phyloP scores from a whole-genome alignment of 2,888 invertebrate genomes.

The Belgica antarctica region DNA sequence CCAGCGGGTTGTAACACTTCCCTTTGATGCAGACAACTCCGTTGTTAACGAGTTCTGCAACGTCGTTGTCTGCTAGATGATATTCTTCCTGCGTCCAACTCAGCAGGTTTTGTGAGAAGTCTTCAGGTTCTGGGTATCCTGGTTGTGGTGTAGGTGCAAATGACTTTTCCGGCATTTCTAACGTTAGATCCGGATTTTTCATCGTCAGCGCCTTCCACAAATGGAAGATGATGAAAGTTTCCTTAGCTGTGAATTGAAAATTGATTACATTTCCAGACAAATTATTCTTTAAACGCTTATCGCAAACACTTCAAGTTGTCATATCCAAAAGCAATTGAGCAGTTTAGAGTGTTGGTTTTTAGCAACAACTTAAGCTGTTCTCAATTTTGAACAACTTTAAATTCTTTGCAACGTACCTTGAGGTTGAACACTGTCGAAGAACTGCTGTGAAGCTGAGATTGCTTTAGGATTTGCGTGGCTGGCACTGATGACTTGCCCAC shows the following conservation, averaged over 20 bases:
- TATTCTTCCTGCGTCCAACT: neutral
- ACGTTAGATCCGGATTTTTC: no score
- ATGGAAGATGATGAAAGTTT: neutral
- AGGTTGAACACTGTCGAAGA: no score
- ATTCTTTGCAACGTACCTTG: no score
- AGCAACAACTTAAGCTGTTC: no score
- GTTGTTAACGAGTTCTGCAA: neutral
- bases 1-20: neutral
- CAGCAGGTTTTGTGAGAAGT: neutral
- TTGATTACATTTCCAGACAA: neutral
- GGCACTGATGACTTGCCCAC: no score
- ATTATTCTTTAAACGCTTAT: neutral
- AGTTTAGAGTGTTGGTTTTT: no score
- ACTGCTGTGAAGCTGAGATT: no score
- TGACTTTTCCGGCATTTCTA: no score
- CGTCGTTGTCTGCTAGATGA: neutral
- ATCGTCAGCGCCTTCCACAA: neutral
- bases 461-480: no score
- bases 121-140: neutral
- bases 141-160: no score
- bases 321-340: no score
- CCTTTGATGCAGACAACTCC: conserved; percentile 18
- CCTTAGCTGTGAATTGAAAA: conserved; percentile 12
- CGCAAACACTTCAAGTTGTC: neutral
- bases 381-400: no score